These are phyloP conservation scores for Gymnorhina tibicen DNA, from an alignment of 2,113 vertebrate genomes.

Conservation along the genomic window DNA sequence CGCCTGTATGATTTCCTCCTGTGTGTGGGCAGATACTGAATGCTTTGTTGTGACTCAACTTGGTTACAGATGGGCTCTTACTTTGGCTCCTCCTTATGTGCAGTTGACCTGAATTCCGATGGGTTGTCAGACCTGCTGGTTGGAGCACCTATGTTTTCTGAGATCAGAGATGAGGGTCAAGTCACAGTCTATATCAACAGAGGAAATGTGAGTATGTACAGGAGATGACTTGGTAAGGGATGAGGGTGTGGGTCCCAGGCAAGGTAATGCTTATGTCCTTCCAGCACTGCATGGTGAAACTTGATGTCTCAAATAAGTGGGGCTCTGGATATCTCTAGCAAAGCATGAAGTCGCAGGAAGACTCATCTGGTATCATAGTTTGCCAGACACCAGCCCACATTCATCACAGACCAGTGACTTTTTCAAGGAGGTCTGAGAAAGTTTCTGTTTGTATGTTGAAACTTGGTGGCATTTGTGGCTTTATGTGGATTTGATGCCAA, in stretches of 20 bases:
- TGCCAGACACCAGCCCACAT: neutral
- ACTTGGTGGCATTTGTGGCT: constrained; percentile 2
- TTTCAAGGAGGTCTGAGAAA: neutral
- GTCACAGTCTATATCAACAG: constrained; percentile 94
- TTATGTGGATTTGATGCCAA: neutral
- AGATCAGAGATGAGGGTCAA: constrained; percentile 94
- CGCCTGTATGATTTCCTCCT: constrained; percentile 12
- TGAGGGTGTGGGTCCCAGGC: neutral
- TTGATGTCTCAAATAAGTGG: neutral
- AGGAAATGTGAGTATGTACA: constrained; percentile 90
- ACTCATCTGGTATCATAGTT: neutral
- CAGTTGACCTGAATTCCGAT: constrained; percentile 96
- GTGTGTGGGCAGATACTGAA: constrained; percentile 76
- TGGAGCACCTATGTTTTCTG: constrained; percentile 95
- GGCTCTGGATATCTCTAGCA: neutral
- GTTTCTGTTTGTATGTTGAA: constrained; percentile 4
- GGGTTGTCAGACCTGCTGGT: constrained; percentile 97
- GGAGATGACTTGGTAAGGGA: neutral
- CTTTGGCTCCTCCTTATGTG: constrained; percentile 99
- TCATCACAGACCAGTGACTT: neutral
- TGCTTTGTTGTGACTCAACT: constrained; percentile 85
- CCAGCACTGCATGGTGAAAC: neutral
- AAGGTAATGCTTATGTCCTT: neutral
- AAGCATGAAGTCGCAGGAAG: neutral
- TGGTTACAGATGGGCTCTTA: constrained; percentile 99